Conservation (phyloP, 2,888 invertebrate genomes). For the Acanthoscelides obtectus region DNA sequence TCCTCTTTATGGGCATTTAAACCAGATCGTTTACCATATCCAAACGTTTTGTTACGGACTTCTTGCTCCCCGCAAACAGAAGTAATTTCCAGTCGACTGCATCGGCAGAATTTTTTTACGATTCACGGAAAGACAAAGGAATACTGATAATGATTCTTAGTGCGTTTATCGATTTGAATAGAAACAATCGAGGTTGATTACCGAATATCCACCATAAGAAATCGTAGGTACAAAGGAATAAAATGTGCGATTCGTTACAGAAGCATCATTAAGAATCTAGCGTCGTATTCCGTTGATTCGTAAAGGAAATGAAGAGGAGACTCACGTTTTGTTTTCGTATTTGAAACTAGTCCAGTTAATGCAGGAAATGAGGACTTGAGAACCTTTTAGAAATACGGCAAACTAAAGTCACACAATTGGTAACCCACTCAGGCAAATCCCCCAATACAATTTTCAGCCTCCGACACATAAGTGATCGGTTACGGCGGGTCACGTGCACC, state of each 20-base stretch:
- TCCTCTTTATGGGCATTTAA: not conserved
- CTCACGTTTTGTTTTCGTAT: no score
- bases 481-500: no score
- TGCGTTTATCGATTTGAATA: not conserved
- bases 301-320: not conserved
- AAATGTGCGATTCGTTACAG: not conserved
- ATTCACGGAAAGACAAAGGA: not conserved
- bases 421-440: no score
- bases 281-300: not conserved
- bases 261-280: not conserved
- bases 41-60: not conserved
- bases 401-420: no score
- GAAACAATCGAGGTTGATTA: not conserved
- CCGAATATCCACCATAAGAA: not conserved
- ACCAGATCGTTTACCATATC: not conserved
- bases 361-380: no score
- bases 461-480: no score
- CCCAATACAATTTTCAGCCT: no score
- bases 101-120: not conserved
- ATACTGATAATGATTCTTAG: not conserved
- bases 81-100: not conserved
- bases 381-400: no score
- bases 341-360: no score
- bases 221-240: not conserved
- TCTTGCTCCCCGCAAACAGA: not conserved